phyloP scores from a whole-genome alignment of 1,140 invertebrate genomes.

The Eupristina koningsbergeri region DNA sequence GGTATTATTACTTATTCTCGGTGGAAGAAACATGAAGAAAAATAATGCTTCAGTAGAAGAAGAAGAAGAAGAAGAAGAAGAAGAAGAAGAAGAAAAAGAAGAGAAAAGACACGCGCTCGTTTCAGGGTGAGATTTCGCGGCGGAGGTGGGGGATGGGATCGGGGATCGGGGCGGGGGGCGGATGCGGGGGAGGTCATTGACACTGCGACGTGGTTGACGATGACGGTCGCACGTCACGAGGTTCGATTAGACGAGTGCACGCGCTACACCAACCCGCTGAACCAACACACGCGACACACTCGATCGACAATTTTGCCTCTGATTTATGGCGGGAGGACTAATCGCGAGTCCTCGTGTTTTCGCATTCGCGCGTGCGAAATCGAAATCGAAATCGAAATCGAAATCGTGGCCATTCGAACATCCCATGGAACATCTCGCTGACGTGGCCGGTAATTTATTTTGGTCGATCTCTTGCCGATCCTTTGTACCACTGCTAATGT shows the following conservation, averaged over 20 bases:
- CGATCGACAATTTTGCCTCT: background rate
- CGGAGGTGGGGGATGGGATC: background rate
- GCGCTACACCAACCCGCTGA: background rate
- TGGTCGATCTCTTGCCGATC: background rate
- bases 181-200: constrained; percentile 7
- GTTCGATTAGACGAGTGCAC: background rate
- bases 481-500: background rate
- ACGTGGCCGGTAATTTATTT: no score
- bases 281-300: no score
- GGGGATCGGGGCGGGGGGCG: background rate
- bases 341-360: no score
- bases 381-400: no score
- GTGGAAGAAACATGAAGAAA: no score
- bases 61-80: no score
- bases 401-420: no score
- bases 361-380: no score
- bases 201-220: background rate
- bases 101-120: background rate
- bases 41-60: no score
- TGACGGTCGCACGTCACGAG: constrained; percentile 13
- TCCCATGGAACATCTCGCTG: no score
- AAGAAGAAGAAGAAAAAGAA: no score
- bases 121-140: constrained; percentile 8
- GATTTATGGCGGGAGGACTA: background rate
- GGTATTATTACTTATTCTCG: no score